Base-by-base conservation (phyloP, 2,888 invertebrate species). In the Trisateles emortualis region DNA sequence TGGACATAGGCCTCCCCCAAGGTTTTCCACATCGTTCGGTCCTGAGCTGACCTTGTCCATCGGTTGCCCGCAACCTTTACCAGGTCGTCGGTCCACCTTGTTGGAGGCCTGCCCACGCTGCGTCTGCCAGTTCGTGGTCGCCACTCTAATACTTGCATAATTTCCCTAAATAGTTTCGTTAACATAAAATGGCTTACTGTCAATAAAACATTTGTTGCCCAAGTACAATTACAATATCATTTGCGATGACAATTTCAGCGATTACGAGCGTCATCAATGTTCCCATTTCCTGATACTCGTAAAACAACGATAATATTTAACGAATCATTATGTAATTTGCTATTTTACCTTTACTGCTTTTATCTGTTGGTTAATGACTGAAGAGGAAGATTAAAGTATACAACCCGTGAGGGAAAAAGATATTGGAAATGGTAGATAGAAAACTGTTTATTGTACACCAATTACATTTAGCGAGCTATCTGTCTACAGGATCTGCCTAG, bases 221-320 rank as follows among this genome's bases (percentile, higher is more conserved):
- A 24, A n/a, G 13, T 9, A 39, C 45, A 45, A 33, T 40, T 40
- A 40, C 44, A 52, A 45, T 40, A 52, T 40, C 44, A 45, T 52
- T 52, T 40, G 33, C 14, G 40, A 44, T 35, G 44, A 40, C 40
- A 45, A 39, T 35, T 19, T 14, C 33, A 40, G 26, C 24, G 45
- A 52, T 52, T 33, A 51, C 41, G 32, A 40, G 10, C 33, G 10
- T 13, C 22, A 33, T 38, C 17, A 38, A 19, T 19, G 36, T 17
- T 8, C 16, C 19, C 36, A 19, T 19, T 38, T 19, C 36, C 36
- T 35, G 35, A 35, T 35, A 43, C 11, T 33, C 43, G 32, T 39
- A 22, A 40, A 38, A 39, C 29, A 19, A 36, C 29, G 2, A 19
- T 13, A 19, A 19, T 39, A 39, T 39, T 39, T 39, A 9, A 22